Evolutionary conservation across 2,888 invertebrate species (phyloP).

Genomic region (Neria commutata): DNA sequence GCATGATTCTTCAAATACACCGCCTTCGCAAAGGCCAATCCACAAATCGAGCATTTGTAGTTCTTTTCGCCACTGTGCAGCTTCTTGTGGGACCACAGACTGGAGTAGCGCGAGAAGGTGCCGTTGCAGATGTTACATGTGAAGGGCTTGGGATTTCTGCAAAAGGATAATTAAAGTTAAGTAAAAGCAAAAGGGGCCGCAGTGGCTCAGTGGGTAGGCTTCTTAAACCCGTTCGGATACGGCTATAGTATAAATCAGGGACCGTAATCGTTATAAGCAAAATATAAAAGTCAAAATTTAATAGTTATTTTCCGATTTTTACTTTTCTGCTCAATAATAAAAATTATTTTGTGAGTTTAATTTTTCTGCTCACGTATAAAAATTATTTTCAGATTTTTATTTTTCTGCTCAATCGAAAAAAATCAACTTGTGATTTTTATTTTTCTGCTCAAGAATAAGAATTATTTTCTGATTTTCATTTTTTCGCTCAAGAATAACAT

Average conservation of each 20-base stretch:
- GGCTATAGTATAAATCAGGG: too few species aligned
- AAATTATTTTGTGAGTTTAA: too few species aligned
- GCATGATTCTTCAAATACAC: slow-evolving; percentile 91
- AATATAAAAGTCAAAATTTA: too few species aligned
- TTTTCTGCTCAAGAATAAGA: too few species aligned
- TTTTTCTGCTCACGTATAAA: too few species aligned
- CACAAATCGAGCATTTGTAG: slow-evolving; percentile 87
- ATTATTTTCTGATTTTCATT: too few species aligned
- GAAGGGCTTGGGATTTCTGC: slow-evolving; percentile 77
- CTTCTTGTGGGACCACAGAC: slow-evolving; percentile 88
- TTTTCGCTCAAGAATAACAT: too few species aligned
- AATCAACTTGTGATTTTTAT: too few species aligned
- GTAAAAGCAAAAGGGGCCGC: not conserved
- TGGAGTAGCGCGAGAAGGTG: slow-evolving; percentile 82
- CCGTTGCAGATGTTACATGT: slow-evolving; percentile 88
- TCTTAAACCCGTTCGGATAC: too few species aligned
- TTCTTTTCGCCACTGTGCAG: slow-evolving; percentile 82
- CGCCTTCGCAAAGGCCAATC: slow-evolving; percentile 86
- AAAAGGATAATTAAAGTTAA: slow-evolving; percentile 20
- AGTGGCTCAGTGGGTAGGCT: not conserved
- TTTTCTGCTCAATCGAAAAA: too few species aligned
- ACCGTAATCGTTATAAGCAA: too few species aligned
- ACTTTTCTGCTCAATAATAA: not conserved
- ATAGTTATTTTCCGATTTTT: not conserved
- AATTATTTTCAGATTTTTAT: too few species aligned